phyloP scores from a whole-genome alignment of 2,888 invertebrate genomes.

The Dryobota labecula region DNA sequence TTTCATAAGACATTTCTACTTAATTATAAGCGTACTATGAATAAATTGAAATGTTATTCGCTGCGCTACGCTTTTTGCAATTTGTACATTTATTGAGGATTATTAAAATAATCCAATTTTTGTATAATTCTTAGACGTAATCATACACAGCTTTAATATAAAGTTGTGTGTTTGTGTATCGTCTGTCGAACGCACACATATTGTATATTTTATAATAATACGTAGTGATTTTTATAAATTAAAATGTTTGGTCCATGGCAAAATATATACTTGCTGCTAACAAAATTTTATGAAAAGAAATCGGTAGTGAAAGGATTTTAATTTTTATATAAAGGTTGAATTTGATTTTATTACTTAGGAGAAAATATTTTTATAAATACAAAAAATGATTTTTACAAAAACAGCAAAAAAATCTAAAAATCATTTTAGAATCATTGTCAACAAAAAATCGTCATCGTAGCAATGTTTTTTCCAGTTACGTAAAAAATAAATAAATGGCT shows the following conservation, averaged over 20 bases:
- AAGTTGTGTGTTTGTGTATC: constrained; percentile 68
- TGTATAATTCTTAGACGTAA: constrained; percentile 65
- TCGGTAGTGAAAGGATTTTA: constrained; percentile 21
- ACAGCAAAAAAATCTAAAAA: constrained; percentile 3
- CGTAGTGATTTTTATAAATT: constrained; percentile 58
- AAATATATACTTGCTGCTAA: constrained; percentile 58
- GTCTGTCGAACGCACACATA: constrained; percentile 67
- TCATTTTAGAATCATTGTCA: constrained; percentile 5
- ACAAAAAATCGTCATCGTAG: constrained; percentile 9
- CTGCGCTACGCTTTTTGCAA: constrained; percentile 70
- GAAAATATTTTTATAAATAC: constrained; percentile 61
- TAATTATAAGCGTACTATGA: constrained; percentile 70
- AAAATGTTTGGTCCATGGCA: constrained; percentile 65
- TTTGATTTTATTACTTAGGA: constrained; percentile 38
- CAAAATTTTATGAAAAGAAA: constrained; percentile 37
- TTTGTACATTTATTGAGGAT: constrained; percentile 69
- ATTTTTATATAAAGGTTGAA: constrained; percentile 6
- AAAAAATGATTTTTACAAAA: constrained; percentile 26
- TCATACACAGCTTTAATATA: constrained; percentile 66
- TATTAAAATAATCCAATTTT: constrained; percentile 62
- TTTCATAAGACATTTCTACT: constrained; percentile 50
- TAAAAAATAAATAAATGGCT: constrained; percentile 3
- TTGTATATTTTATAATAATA: constrained; percentile 65
- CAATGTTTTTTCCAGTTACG: constrained; percentile 23
- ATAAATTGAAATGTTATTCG: constrained; percentile 76